Evolutionary conservation across 2,113 vertebrate genomes (phyloP), one percentile per base, ranked within the genome.

Genomic region (Atrichornis clamosus): DNA sequence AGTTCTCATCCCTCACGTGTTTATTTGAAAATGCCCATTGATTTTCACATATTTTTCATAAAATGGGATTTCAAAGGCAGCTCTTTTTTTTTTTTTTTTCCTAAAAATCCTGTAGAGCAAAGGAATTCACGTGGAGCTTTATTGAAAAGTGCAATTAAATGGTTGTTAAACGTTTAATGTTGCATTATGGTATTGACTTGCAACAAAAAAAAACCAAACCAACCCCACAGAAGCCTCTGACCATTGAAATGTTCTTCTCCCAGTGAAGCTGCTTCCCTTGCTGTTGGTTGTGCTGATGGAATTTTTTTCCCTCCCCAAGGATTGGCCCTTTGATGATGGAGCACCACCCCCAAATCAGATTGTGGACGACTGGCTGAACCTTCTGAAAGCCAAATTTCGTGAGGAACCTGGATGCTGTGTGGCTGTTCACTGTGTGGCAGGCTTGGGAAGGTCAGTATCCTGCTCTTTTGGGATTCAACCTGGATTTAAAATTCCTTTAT

Each of bases 291-390:
- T 15, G 32, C 14, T 85, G 2, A 69, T 84, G 55, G 63, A 2
- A 17, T 67, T 17, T 10, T 55, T 9, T 26, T 23, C 47, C 7
- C 58, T 42, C 74, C 33, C 76, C 3, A 75, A 99, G 99, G 99
- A 99, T 97, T 99, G 99, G 99, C 99, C 99, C 2, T 99, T 99
- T 74, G 99, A 99, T 92, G 99, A 99, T 68, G 99, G 99, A 64
- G 99, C 99, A 3, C 99, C 99, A 32, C 99, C 99, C 79, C 99
- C 99, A 5, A 98, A 98, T 83, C 99, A 99, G 97, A 99, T 99
- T 50, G 99, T 99, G 96, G 99, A 99, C 3, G 99, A 99, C 95
- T 99, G 99, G 99, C 98, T 99, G 77, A 99, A 98, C 95, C 98
- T 99, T 79, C 95, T 99, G 93, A 99, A 99, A 98, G 98, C 95